These are phyloP conservation scores for Nasonia giraulti DNA, from an alignment of 1,140 invertebrate species.

Conservation along the genomic window DNA sequence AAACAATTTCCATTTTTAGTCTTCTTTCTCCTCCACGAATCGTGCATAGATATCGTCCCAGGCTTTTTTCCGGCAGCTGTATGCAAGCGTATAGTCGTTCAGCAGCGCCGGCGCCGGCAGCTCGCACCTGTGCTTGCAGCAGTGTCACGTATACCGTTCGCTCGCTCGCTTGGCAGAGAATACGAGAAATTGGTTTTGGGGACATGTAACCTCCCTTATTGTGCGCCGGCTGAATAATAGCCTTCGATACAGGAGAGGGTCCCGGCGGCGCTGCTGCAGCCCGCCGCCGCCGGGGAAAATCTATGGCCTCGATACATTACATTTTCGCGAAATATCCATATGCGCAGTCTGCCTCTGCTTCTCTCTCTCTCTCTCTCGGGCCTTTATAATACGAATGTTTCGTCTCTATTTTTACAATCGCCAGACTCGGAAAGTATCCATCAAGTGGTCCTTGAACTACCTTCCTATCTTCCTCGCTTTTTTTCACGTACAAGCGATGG, in stretches of 20 bases:
- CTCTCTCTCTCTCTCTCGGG: neutral
- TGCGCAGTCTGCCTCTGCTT: neutral
- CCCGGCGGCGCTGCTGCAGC: neutral
- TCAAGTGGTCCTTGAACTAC: neutral
- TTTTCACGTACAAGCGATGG: neutral
- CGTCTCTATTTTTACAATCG: neutral
- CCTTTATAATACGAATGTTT: conserved; percentile 44
- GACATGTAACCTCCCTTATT: conserved; percentile 57
- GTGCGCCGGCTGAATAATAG: conserved; percentile 54
- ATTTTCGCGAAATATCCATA: conserved; percentile 51
- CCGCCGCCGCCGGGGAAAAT: conserved; percentile 25
- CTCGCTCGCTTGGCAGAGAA: conserved; percentile 22
- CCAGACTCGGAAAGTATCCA: conserved; percentile 33
- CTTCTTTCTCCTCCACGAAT: neutral
- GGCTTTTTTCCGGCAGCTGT: conserved; percentile 5
- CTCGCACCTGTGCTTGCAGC: conserved; percentile 36
- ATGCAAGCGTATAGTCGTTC: neutral
- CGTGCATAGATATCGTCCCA: neutral
- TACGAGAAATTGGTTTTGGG: conserved; percentile 58
- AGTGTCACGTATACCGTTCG: conserved; percentile 9
- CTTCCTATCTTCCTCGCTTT: neutral
- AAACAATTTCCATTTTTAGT: neutral
- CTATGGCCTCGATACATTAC: conserved; percentile 51
- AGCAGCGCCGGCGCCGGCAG: neutral
- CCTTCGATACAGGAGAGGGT: conserved; percentile 43